Base-by-base conservation (phyloP, 2,113 vertebrate species). In the Epinephelus lanceolatus region DNA sequence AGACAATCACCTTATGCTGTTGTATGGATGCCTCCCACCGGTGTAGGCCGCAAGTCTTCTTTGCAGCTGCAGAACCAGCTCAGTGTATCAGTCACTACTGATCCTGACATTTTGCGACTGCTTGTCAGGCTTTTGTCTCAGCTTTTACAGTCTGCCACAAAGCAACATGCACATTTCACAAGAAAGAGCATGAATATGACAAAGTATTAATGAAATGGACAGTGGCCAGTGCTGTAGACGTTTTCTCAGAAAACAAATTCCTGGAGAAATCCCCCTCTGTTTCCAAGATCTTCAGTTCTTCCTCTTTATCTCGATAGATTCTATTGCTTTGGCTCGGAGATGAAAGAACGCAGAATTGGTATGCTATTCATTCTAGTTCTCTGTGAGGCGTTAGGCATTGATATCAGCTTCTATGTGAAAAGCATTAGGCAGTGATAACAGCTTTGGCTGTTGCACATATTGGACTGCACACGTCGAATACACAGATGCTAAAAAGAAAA, bases 1-100 rank as follows among this genome's bases (percentile, higher is more conserved):
- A 92, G 88, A 95, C 93, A 93, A 93, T 93, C 93, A 94, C 93
- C 91, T 94, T 91, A 87, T 63, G 70, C 75, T 70, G 84, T 86
- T 91, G 86, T 89, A 78, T 89, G 74, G 76, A 75, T 93, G 89
- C 91, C 88, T 93, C 91, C 89, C 93, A 91, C 90, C 68, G 88
- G 87, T 92, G 83, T 80, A 89, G 92, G 84, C 86, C 81, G 71
- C 81, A 67, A 67, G 91, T 88, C 80, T 77, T 91, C 69, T 78
- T 60, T 88, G 75, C 74, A 69, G 69, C 40, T 74, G 74, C 67
- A 81, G 66, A 76, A 72, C 76, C 30, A 73, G 80, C 81, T 72
- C 82, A 67, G 73, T 80, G 78, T 51, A 71, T 77, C 30, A 30
- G 83, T 91, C 86, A 83, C 14, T 17, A 18, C 76, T 89, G 77